These are phyloP conservation scores for Crax fasciolata DNA, from an alignment of 2,797 vertebrate genomes.

Conservation along the genomic window DNA sequence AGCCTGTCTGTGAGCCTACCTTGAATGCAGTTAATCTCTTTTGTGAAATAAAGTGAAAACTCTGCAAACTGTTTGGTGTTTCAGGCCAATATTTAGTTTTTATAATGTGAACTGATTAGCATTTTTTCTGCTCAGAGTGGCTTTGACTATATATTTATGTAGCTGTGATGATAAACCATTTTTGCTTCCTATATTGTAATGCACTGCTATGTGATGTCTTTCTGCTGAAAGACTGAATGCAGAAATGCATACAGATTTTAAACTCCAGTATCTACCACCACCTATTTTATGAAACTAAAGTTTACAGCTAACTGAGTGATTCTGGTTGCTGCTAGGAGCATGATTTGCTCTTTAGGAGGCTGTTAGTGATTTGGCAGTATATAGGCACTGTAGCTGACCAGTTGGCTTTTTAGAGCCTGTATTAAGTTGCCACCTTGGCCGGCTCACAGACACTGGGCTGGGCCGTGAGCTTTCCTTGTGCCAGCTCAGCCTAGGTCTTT, in stretches of 20 bases:
- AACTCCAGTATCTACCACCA: neutral
- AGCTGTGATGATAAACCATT: neutral
- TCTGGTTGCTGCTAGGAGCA: neutral
- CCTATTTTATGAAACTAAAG: neutral
- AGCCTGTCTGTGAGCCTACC: conserved; percentile 49
- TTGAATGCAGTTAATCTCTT: conserved; percentile 62
- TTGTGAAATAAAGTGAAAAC: conserved; percentile 46
- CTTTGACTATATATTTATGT: conserved; percentile 1
- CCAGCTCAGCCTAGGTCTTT: neutral
- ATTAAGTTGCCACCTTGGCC: neutral
- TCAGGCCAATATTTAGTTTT: conserved; percentile 9
- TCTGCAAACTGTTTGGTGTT: conserved; percentile 19
- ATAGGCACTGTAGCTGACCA: neutral
- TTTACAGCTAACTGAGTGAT: neutral
- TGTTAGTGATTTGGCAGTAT: neutral
- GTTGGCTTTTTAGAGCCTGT: neutral
- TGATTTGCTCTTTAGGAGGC: neutral
- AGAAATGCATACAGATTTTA: neutral
- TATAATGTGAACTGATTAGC: neutral
- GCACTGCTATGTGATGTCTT: neutral
- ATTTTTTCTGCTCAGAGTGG: neutral
- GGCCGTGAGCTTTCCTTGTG: neutral
- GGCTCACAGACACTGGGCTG: neutral
- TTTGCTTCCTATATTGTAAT: neutral
- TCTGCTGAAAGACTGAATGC: neutral